phyloP scores from a whole-genome alignment of 2,797 vertebrate genomes.

The Thripadectes ignobilis region DNA sequence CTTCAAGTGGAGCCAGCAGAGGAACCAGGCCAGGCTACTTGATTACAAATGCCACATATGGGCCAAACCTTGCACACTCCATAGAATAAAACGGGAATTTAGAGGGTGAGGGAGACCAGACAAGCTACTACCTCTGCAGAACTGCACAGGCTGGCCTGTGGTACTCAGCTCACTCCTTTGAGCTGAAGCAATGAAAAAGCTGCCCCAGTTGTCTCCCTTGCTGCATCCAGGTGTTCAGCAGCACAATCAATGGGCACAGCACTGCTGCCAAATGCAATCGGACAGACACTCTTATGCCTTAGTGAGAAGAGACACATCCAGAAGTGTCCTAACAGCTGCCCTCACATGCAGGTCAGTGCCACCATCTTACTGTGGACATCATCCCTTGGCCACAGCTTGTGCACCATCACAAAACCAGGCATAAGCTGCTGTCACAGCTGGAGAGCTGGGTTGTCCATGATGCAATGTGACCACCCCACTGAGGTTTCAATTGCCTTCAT shows the following conservation, averaged over 20 bases:
- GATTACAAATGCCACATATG: neutral
- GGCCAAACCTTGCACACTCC: neutral
- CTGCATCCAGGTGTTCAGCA: neutral
- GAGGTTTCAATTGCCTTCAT: neutral
- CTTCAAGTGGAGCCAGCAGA: neutral
- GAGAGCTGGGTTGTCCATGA: neutral
- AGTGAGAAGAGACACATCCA: neutral
- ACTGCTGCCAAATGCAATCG: neutral
- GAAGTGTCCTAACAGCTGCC: neutral
- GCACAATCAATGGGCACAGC: fast-evolving
- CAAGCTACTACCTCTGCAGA: neutral
- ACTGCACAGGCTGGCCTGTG: neutral
- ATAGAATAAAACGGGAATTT: neutral
- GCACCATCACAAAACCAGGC: neutral
- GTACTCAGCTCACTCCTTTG: neutral
- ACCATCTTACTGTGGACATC: neutral
- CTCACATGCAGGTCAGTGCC: neutral
- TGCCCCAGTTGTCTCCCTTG: neutral
- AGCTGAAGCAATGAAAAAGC: neutral
- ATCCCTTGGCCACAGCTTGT: neutral
- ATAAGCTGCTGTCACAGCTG: neutral
- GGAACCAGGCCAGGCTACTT: neutral
- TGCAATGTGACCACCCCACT: neutral
- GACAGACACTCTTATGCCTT: neutral
- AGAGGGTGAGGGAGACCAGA: neutral